Evolutionary conservation across 2,888 invertebrate genomes (phyloP).

Genomic region (Callosobruchus maculatus): DNA sequence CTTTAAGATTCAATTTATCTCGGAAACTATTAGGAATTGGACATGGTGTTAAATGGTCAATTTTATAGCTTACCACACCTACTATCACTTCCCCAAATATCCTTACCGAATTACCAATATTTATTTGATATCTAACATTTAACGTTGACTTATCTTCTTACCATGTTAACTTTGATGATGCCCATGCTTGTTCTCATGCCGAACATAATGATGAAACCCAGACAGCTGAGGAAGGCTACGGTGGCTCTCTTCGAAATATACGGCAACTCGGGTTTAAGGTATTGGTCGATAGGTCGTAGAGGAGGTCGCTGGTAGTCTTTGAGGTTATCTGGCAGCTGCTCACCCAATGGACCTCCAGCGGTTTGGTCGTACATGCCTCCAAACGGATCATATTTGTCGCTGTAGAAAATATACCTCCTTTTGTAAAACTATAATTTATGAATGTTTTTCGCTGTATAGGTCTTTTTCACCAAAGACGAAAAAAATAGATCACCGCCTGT

Average conservation of each 20-base stretch:
- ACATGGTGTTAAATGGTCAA: too few species aligned
- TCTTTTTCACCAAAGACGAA: too few species aligned
- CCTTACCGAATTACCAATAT: too few species aligned
- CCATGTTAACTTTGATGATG: conserved; percentile 78
- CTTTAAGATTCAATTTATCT: too few species aligned
- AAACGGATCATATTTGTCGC: conserved; percentile 21
- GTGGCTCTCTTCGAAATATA: conserved; percentile 85
- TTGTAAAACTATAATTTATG: too few species aligned
- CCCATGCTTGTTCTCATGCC: conserved; percentile 99
- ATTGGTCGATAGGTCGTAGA: conserved; percentile 81
- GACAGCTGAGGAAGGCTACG: conserved; percentile 78
- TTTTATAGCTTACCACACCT: too few species aligned
- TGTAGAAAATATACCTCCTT: background rate
- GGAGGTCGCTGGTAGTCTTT: conserved; percentile 83
- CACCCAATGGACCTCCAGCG: conserved; percentile 62
- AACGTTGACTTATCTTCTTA: conserved; percentile 16
- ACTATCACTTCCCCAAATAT: too few species aligned
- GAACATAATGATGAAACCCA: conserved; percentile 91
- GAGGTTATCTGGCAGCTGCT: conserved; percentile 70
- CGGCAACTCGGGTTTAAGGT: conserved; percentile 81
- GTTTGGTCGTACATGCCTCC: conserved; percentile 67
- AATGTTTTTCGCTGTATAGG: too few species aligned
- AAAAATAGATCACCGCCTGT: too few species aligned
- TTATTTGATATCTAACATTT: too few species aligned
- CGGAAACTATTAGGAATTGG: too few species aligned